Conservation (phyloP, 2,797 vertebrate species). For the Anomalospiza imberbis region DNA sequence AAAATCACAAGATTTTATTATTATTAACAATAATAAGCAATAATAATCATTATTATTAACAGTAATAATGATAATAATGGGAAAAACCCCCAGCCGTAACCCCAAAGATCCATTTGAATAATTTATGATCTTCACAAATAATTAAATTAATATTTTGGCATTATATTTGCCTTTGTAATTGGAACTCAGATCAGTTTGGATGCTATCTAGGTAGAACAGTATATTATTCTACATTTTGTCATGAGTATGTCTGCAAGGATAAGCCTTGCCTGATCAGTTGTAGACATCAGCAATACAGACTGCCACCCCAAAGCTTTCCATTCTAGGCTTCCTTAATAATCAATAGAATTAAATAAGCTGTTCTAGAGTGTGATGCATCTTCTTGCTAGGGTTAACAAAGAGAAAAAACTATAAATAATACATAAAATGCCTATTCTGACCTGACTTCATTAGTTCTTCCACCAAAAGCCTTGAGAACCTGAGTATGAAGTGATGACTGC, state of each 20-base stretch:
- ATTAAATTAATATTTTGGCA: background rate
- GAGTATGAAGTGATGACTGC: background rate
- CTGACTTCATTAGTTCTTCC: background rate
- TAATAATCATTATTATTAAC: background rate
- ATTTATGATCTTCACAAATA: background rate
- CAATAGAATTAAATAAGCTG: background rate
- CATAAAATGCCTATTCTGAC: background rate
- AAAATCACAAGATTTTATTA: background rate
- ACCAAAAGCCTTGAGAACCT: background rate
- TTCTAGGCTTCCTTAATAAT: background rate
- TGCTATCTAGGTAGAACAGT: background rate
- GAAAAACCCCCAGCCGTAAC: rapidly evolving
- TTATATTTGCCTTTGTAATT: background rate
- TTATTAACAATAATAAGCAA: background rate
- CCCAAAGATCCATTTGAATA: background rate
- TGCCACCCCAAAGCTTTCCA: background rate
- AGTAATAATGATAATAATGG: background rate
- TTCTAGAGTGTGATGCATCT: background rate
- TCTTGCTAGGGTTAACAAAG: background rate
- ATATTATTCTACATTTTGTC: background rate
- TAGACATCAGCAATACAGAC: background rate
- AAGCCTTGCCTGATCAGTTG: background rate
- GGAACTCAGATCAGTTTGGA: background rate
- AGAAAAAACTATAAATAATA: background rate
- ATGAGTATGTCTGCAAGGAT: background rate